Evolutionary conservation across 2,888 invertebrate genomes (phyloP).

Genomic region (Ctena decussata): DNA sequence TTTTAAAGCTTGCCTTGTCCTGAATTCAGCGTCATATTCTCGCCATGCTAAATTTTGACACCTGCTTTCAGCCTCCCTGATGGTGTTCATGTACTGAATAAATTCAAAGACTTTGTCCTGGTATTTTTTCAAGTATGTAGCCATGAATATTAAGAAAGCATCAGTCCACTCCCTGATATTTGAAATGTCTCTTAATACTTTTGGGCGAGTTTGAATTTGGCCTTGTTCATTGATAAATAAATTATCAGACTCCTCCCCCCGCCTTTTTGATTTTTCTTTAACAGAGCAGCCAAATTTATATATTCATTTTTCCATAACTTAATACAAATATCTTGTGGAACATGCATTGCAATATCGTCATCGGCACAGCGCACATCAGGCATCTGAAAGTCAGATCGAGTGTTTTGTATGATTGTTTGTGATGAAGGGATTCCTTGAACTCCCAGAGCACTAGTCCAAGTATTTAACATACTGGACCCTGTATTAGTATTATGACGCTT

Average conservation of each 20-base stretch:
- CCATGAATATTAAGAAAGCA: not conserved
- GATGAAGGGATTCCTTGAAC: not conserved
- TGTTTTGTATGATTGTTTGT: not conserved
- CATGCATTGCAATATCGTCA: too few relatives aligned
- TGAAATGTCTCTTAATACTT: not conserved
- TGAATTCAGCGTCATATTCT: not conserved
- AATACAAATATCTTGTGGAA: not conserved
- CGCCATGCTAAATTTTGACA: not conserved
- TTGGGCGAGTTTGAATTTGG: not conserved
- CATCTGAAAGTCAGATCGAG: not conserved
- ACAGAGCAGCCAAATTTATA: not conserved
- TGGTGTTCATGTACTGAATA: not conserved
- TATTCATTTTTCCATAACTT: slow-evolving; percentile 3
- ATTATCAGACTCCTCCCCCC: not conserved
- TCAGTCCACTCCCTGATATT: slow-evolving; percentile 13
- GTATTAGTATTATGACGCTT: not conserved
- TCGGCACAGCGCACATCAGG: not conserved
- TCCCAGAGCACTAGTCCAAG: not conserved
- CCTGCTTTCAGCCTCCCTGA: not conserved
- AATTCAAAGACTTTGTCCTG: not conserved
- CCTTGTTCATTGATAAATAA: not conserved
- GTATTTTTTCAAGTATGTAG: not conserved
- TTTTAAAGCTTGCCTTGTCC: not conserved
- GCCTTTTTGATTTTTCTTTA: not conserved
- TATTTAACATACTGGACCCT: not conserved